Evolutionary conservation across 2,113 vertebrate genomes (phyloP), one percentile per base, ranked within the genome.

Genomic region (Phoxinus phoxinus): DNA sequence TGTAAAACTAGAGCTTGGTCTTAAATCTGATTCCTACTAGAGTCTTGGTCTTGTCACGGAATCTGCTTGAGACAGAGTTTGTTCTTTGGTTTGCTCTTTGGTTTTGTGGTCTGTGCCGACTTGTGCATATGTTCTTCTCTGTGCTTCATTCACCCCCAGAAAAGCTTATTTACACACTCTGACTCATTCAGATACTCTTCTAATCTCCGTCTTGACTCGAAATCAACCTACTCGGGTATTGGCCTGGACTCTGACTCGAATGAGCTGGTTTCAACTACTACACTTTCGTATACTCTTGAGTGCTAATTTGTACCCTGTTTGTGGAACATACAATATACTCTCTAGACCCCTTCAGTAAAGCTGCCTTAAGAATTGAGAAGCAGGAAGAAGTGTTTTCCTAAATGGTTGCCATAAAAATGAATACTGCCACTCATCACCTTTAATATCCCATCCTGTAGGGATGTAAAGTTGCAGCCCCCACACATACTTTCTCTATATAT

Each of bases 401-500:
- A 80, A 63, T 13, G 58, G 35, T 27, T 63, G 41, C 58, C n/a
- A 44, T 80, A 63, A 80, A 80, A 63, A 27, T 46, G 2, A 80
- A 80, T 63, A 63, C 15, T 41, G 15, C 58, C 35, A 44, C 77
- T 61, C n/a, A 27, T 44, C n/a, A n/a, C 53, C 10, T 58, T 59
- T 79, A 35, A 59, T 59, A 59, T 61, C 21, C 32, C 53, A n/a
- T n/a, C 32, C 56, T 61, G 6, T 61, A 11, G 41, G 41, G 41
- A 58, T 11, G 10, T 58, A 4, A 58, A 58, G 27, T 35, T 23
- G 9, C 12, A 35, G 10, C 30, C 23, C 32, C 32, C 23, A 46
- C 11, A 6, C 53, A 2, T 41, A 37, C 25, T 56, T 25, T 37
- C 35, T 59, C 30, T 27, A 6, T 25, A n/a, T 46, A 74, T 74